Evolutionary conservation across 35 echinoderm and acorn worm genomes (phyloP).

Genomic region (Apostichopus japonicus): DNA sequence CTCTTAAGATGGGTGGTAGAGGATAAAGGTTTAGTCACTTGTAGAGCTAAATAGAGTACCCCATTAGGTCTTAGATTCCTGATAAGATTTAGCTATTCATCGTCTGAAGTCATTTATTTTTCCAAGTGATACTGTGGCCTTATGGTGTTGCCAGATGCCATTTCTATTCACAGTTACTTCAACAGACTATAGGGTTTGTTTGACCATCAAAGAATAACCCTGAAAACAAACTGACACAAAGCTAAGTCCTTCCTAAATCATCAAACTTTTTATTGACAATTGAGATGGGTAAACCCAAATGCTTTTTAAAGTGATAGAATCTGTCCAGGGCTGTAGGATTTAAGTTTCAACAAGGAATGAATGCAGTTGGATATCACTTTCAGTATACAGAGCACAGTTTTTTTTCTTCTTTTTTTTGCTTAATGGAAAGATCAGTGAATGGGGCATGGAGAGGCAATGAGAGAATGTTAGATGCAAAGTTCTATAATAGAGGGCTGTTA

Average conservation of each 20-base stretch:
- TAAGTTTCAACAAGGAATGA: no score
- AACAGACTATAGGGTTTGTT: neutral
- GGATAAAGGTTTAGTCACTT: no score
- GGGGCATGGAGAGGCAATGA: no score
- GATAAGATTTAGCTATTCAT: neutral
- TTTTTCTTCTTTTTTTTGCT: no score
- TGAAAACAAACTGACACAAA: neutral
- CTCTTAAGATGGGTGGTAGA: no score
- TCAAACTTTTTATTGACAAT: neutral
- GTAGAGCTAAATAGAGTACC: no score
- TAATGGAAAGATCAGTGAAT: no score
- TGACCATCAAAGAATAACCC: neutral
- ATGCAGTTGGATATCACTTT: no score
- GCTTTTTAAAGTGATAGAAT: neutral
- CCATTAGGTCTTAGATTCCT: neutral
- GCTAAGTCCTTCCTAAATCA: neutral
- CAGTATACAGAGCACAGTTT: no score
- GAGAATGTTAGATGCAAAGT: neutral
- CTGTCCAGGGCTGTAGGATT: neutral
- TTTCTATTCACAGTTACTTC: neutral
- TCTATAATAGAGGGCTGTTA: neutral
- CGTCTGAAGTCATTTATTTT: neutral
- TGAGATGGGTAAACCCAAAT: neutral
- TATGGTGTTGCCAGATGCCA: neutral
- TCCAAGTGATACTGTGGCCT: constrained; percentile 1